A percentile compares a stretch with the other conserved stretches of the same genome.
Conservation (phyloP, 2,113 vertebrate species). For the Hypanus sabinus region DNA sequence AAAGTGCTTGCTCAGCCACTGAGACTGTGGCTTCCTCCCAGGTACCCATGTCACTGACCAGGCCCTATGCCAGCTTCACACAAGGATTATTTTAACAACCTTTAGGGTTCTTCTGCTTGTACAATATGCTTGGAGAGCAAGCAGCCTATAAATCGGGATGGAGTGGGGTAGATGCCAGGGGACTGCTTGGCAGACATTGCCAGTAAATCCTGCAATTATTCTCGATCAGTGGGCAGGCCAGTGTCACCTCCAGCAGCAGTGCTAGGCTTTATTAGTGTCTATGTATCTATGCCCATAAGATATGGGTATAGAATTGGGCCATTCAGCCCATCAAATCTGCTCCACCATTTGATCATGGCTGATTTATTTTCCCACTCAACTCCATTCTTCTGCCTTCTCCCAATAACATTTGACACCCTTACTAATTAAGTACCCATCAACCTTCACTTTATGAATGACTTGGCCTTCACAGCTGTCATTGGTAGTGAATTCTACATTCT, state of each 20-base stretch:
- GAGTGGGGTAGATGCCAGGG: slow-evolving; percentile 5
- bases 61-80: background rate
- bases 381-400: no score
- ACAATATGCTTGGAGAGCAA: background rate
- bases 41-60: background rate
- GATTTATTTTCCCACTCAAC: no score
- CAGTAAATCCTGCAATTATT: slow-evolving; percentile 23
- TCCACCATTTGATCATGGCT: no score
- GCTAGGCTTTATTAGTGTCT: background rate
- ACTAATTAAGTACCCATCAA: no score
- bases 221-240: slow-evolving; percentile 2
- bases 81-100: background rate
- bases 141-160: slow-evolving; percentile 29
- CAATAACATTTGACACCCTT: no score
- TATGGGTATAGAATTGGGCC: no score
- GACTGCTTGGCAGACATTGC: background rate
- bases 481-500: no score
- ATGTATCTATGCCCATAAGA: no score
- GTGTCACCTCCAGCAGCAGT: background rate
- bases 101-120: background rate
- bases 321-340: no score
- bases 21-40: background rate
- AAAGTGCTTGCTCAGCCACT: background rate
- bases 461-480: no score
- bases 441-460: no score